Evolutionary conservation across 2,797 vertebrate genomes (phyloP).

Genomic region (Lindbergichthys nudifrons): DNA sequence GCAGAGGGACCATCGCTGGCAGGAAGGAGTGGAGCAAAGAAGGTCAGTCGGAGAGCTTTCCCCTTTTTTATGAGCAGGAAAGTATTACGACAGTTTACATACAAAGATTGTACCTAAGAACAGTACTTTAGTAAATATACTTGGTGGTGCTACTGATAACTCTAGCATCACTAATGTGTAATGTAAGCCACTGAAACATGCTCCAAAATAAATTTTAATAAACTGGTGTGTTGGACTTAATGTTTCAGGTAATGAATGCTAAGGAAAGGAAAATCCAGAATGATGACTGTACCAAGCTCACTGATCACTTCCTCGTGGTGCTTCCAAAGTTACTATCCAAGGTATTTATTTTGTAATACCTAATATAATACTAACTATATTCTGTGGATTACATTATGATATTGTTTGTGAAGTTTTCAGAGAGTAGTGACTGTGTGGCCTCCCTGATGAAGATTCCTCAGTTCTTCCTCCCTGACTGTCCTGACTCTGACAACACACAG

Average conservation of each 20-base stretch:
- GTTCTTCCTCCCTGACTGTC: conserved; percentile 86
- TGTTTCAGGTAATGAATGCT: conserved; percentile 83
- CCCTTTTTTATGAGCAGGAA: neutral
- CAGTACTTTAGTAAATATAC: too few relatives aligned
- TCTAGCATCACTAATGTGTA: neutral
- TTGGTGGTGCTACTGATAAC: neutral
- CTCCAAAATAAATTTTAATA: neutral
- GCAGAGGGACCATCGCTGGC: conserved; percentile 88
- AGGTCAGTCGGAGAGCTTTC: conserved; percentile 77
- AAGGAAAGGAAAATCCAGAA: conserved; percentile 89
- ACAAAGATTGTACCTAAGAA: neutral
- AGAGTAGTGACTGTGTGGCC: conserved; percentile 81
- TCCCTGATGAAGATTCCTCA: conserved; percentile 91
- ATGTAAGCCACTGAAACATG: neutral
- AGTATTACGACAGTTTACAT: neutral
- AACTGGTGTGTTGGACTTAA: neutral
- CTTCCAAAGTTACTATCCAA: conserved; percentile 91
- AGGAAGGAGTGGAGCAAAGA: conserved; percentile 89
- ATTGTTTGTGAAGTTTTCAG: conserved; percentile 85
- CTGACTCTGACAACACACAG: conserved; percentile 76
- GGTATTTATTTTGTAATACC: conserved; percentile 73
- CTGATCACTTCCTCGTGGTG: conserved; percentile 87
- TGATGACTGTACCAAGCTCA: conserved; percentile 90
- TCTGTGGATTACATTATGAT: neutral
- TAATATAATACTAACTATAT: too few relatives aligned